Base-by-base conservation (phyloP, 2,113 vertebrate genomes). In the Sceloporus tristichus region DNA sequence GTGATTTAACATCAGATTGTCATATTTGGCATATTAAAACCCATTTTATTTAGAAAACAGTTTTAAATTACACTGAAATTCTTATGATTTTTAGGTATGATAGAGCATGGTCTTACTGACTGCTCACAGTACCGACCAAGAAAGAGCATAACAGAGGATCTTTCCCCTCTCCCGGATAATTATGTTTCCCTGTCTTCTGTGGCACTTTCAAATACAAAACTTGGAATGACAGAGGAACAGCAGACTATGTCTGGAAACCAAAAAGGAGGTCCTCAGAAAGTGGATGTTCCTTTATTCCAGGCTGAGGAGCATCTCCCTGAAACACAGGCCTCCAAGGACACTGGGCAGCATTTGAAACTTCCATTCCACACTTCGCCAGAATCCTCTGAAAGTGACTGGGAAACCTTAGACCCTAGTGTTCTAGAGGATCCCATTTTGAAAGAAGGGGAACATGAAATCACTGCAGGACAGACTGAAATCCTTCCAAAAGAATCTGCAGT, bases 351-450 rank as follows among this genome's bases (percentile, higher is more conserved):
- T 90, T 94, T 98, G 91, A 97, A 97, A 85, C 97, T 96, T 42
- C 98, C 98, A 34, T 95, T 97, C 0, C 96, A 75, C 0, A 16
- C 96, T 71, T 98, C 98, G 42, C 98, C 98, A 0, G 98, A 97
- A 0, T 98, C 98, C 73, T 98, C 98, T 0, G 98, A 99, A 94
- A 98, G 98, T 91, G 98, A 99, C 95, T 99, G 99, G 99, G 99
- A 99, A 96, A 99, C 98, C 0, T 95, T 99, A 91, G 98, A 99
- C 93, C 98, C 99, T 42, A 96, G 96, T 54, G 70, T 98, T 89
- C 91, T 99, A 88, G 98, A 99, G 42, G 97, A 98, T 6, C 91
- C 94, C 48, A 85, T 25, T 76, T 48, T 62, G 59, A 97, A 95
- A 90, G 96, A 95, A 90, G 96, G 90, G 85, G 94, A 95, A 34